phyloP scores from a whole-genome alignment of 2,797 vertebrate genomes.

The Synanceia verrucosa region DNA sequence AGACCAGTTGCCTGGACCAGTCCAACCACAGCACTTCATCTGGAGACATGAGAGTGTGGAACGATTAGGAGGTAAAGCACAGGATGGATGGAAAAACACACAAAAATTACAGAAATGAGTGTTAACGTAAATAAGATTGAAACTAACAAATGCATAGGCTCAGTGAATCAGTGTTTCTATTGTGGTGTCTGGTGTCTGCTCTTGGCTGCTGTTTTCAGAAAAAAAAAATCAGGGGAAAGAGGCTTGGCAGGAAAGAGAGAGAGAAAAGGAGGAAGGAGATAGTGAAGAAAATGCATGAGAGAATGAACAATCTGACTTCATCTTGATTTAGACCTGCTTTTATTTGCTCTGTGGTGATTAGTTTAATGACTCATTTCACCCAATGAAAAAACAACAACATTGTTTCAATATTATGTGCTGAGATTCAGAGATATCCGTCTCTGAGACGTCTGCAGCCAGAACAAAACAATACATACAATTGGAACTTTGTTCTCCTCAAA shows the following conservation, averaged over 20 bases:
- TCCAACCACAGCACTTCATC: conserved; percentile 93
- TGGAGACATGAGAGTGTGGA: conserved; percentile 49
- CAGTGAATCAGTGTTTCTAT: not conserved
- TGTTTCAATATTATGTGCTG: not conserved
- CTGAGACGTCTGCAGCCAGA: not conserved
- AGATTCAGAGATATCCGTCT: not conserved
- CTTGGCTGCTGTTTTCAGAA: conserved; percentile 32
- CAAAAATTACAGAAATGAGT: not conserved
- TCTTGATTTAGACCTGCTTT: conserved; percentile 1
- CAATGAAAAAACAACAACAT: not conserved
- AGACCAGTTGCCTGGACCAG: conserved; percentile 86
- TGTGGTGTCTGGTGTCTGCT: conserved; percentile 14
- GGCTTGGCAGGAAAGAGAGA: conserved; percentile 26
- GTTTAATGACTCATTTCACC: conserved; percentile 18
- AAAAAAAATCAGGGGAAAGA: conserved; percentile 24
- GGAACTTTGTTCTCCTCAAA: not conserved
- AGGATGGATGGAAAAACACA: not conserved
- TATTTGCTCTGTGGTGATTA: conserved; percentile 11
- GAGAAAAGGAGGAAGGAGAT: conserved; percentile 15
- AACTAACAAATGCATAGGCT: conserved; percentile 16
- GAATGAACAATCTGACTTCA: not conserved
- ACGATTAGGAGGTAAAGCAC: not conserved
- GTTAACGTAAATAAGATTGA: not conserved
- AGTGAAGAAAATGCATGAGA: not conserved
- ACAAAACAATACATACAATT: not conserved